Base-by-base conservation (phyloP, 2,797 vertebrate species). In the Philypnodon macrostomus region DNA sequence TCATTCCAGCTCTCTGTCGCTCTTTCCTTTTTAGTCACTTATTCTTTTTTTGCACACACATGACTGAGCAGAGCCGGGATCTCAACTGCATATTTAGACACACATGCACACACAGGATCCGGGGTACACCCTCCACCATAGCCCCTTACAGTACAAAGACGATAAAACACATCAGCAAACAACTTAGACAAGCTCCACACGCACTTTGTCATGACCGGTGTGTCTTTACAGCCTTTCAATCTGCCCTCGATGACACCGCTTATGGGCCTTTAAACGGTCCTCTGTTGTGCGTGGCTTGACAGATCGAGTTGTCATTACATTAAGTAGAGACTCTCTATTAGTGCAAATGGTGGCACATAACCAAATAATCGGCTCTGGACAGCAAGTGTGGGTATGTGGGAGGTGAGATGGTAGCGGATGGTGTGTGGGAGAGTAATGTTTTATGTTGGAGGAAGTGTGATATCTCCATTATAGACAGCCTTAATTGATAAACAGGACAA, bases 401-500 rank as follows among this genome's bases (percentile, higher is more conserved):
- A 86, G 81, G 85, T 84, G 85, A 73, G 85, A 87, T 83, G 75
- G 67, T 73, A 71, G 53, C 85, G 84, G 85, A 83, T 87, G 85
- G 85, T 76, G 84, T 83, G 85, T 87, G 82, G 85, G 84, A 86
- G 85, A 81, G 81, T 77, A 80, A 86, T 85, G 79, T 83, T 87
- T 85, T 80, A 81, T 79, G 68, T 77, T 71, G 78, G 72, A 81
- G 77, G 75, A 83, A 83, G 80, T 86, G 85, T 82, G 80, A 86
- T 64, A 64, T 79, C 73, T 72, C 81, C 75, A 80, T 86, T 76
- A 81, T 77, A 82, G 80, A 84, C 77, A 58, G 29, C 56, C 71
- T 68, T 87, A 85, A 87, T 87, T 87, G 84, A 87, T 86, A 85
- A 87, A 83, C 75, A 81, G 66, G 70, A 83, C 78, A 75, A 84